Conservation (phyloP, 23 tunicate species). For the Diplosoma virens region DNA sequence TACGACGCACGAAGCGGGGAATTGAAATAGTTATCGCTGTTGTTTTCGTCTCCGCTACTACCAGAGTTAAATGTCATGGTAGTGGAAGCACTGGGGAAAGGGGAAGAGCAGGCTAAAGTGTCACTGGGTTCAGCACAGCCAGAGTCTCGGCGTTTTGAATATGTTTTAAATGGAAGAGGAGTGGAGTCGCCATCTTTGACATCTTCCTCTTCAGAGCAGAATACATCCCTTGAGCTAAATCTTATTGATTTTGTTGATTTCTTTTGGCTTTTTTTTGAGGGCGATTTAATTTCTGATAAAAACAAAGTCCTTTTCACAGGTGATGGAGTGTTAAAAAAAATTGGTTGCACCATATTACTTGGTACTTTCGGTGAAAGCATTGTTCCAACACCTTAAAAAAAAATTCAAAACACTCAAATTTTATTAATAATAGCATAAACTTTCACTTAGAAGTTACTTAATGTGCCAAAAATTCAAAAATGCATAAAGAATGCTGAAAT, state of each 20-base stretch:
- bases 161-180: slow-evolving; percentile 64
- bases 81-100: slow-evolving; percentile 20
- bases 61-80: slow-evolving; percentile 46
- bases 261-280: background rate
- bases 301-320: slow-evolving; percentile 54
- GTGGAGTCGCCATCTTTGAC: background rate
- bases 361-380: slow-evolving; percentile 2
- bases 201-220: slow-evolving; percentile 18
- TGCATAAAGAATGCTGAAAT: too few species aligned
- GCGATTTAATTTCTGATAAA: background rate
- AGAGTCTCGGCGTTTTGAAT: slow-evolving; percentile 54
- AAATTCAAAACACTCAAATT: background rate
- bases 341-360: background rate
- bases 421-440: too few species aligned
- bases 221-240: background rate
- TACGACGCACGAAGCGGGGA: slow-evolving; percentile 30
- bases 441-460: too few species aligned
- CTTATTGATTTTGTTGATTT: background rate
- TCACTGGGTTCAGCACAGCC: slow-evolving; percentile 48
- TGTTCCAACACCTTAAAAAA: slow-evolving; percentile 4
- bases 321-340: slow-evolving; percentile 31
- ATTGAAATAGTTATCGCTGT: slow-evolving; percentile 66
- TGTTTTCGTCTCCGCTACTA: slow-evolving; percentile 92
- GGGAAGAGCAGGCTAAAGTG: slow-evolving; percentile 22
- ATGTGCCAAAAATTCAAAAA: too few species aligned